Conservation (phyloP, 2,113 vertebrate species). For the Cyrtonyx montezumae region DNA sequence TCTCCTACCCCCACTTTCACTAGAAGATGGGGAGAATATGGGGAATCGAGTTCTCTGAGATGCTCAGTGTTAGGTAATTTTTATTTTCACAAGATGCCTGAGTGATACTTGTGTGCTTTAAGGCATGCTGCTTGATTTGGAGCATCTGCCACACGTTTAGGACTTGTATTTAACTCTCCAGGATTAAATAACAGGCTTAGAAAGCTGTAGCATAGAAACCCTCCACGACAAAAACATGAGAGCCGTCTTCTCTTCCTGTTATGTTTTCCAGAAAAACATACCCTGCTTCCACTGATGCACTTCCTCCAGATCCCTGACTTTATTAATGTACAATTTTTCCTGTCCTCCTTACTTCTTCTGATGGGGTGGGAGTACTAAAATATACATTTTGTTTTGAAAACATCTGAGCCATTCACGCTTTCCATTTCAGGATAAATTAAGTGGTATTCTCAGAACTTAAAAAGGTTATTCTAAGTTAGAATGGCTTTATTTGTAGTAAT, state of each 20-base stretch:
- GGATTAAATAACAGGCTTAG: neutral
- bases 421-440: constrained; percentile 6
- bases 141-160: neutral
- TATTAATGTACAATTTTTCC: neutral
- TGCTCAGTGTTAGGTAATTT: constrained; percentile 1
- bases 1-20: neutral
- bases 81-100: neutral
- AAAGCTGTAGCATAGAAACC: neutral
- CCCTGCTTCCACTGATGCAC: neutral
- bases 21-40: neutral
- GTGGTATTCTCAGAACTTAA: neutral
- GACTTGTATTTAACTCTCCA: neutral
- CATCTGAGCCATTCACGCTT: neutral
- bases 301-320: neutral
- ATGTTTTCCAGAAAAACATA: neutral
- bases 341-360: neutral
- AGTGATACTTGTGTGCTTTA: neutral
- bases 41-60: neutral
- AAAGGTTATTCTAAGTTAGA: neutral
- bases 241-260: neutral
- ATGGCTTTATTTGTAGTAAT: constrained; percentile 48
- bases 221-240: neutral
- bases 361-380: neutral
- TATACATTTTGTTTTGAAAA: constrained; percentile 16
- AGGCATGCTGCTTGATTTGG: neutral